Conservation (phyloP, 2,888 invertebrate genomes). For the Stomorhina lunata region DNA sequence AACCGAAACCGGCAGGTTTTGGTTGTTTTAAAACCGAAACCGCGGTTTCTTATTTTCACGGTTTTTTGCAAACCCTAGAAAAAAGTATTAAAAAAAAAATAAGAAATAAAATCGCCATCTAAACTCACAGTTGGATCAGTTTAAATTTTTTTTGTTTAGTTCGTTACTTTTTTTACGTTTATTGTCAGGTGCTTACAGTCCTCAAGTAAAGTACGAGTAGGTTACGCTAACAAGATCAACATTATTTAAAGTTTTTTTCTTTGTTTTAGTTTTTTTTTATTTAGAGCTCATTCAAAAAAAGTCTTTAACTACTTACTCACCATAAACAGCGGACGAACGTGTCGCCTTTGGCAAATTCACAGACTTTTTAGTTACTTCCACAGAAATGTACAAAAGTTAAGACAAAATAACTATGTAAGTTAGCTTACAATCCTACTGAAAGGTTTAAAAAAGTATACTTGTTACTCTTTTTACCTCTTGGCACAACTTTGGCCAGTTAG, state of each 20-base stretch:
- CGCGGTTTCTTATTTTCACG: too few relatives aligned
- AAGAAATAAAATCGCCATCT: constrained; percentile 48
- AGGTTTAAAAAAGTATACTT: constrained; percentile 2
- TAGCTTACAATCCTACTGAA: constrained; percentile 27
- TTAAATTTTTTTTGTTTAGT: constrained; percentile 18
- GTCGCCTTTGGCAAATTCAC: constrained; percentile 65
- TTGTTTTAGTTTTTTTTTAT: constrained; percentile 1
- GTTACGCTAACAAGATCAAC: constrained; percentile 64
- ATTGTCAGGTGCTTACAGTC: constrained; percentile 58
- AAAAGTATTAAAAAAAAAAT: constrained; percentile 4
- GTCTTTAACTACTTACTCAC: constrained; percentile 2
- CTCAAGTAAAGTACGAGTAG: constrained; percentile 43
- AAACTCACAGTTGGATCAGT: constrained; percentile 59
- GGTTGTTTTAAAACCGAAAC: too few relatives aligned
- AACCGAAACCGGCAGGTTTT: too few relatives aligned
- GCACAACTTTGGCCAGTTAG: constrained; percentile 1
- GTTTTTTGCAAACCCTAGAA: too few relatives aligned
- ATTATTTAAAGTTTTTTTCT: constrained; percentile 46
- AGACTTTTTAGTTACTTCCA: constrained; percentile 59
- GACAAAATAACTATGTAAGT: too few relatives aligned
- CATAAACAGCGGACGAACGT: constrained; percentile 67
- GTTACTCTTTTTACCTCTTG: constrained; percentile 9
- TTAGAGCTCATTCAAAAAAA: not conserved
- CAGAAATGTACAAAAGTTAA: constrained; percentile 55
- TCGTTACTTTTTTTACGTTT: constrained; percentile 10